Conservation (phyloP, 2,888 invertebrate species). For the Pollenia griseotomentosa region DNA sequence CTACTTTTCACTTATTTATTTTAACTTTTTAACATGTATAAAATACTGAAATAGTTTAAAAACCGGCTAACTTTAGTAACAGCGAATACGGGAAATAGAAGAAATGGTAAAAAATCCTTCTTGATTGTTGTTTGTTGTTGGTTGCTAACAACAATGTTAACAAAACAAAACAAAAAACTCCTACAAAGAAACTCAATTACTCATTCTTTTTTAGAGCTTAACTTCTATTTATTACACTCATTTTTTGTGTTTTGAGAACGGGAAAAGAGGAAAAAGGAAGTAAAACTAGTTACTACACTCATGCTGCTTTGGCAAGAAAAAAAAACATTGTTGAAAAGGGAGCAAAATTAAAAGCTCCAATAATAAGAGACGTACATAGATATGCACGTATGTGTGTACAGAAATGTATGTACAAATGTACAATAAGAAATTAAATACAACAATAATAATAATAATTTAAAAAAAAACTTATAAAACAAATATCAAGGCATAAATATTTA, state of each 20-base stretch:
- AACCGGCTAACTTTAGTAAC: constrained; percentile 4
- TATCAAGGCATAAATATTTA: too few species aligned
- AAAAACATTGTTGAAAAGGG: constrained; percentile 10
- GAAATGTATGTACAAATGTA: not conserved
- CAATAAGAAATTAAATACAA: too few species aligned
- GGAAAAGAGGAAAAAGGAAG: not conserved
- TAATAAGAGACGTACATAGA: constrained; percentile 32
- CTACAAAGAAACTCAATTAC: constrained; percentile 1
- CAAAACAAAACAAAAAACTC: not conserved
- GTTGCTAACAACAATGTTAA: constrained; percentile 27
- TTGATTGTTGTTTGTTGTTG: not conserved
- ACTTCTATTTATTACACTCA: constrained; percentile 18
- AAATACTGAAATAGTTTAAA: too few species aligned
- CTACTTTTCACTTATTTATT: too few species aligned
- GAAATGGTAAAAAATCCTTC: not conserved
- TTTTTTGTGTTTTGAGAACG: not conserved
- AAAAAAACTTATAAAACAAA: too few species aligned
- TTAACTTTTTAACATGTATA: too few species aligned
- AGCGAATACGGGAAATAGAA: not conserved
- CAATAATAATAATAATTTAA: too few species aligned
- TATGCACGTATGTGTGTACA: not conserved
- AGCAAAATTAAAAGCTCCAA: constrained; percentile 41
- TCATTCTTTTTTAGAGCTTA: not conserved
- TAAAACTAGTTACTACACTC: constrained; percentile 25
- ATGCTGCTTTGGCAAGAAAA: not conserved